phyloP scores from a whole-genome alignment of 2,888 invertebrate species.

The Lissocephala sabroskyi region DNA sequence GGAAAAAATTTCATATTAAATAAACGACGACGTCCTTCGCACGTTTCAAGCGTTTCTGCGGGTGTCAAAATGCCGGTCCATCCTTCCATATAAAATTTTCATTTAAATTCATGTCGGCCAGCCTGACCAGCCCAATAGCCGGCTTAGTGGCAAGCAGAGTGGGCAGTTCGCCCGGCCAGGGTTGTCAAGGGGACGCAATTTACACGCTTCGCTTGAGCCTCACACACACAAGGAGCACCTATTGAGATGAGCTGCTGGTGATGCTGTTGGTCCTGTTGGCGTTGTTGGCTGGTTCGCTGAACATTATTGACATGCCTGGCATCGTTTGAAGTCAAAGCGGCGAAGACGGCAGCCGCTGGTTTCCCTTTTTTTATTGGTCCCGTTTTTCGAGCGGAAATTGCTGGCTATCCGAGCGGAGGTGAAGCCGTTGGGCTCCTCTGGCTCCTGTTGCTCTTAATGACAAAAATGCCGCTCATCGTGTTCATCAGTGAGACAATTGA shows the following conservation, averaged over 20 bases:
- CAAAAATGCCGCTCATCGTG: slow-evolving; percentile 42
- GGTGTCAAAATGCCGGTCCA: slow-evolving; percentile 33
- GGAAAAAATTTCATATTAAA: too few species aligned
- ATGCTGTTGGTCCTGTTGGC: background rate
- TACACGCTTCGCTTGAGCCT: slow-evolving; percentile 11
- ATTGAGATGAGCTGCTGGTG: background rate
- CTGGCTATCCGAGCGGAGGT: slow-evolving; percentile 17
- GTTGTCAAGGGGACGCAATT: background rate
- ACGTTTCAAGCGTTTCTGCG: slow-evolving; percentile 26
- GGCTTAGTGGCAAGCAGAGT: too few species aligned
- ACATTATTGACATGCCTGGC: slow-evolving; percentile 61
- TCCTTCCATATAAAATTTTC: background rate
- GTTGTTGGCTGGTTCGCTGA: slow-evolving; percentile 6
- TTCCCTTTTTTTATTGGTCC: background rate
- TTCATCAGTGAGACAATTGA: slow-evolving; percentile 60
- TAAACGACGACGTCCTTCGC: too few species aligned
- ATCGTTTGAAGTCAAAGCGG: slow-evolving; percentile 36
- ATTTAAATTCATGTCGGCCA: too few species aligned
- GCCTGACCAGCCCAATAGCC: too few species aligned
- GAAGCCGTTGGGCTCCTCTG: background rate
- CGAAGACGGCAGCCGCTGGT: background rate
- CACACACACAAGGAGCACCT: slow-evolving; percentile 14
- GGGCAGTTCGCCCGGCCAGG: too few species aligned
- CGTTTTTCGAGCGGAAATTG: slow-evolving; percentile 35
- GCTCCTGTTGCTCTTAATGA: slow-evolving; percentile 58